These are phyloP conservation scores for Sphaerodactylus townsendi DNA, from an alignment of 2,113 vertebrate genomes.

Conservation along the genomic window DNA sequence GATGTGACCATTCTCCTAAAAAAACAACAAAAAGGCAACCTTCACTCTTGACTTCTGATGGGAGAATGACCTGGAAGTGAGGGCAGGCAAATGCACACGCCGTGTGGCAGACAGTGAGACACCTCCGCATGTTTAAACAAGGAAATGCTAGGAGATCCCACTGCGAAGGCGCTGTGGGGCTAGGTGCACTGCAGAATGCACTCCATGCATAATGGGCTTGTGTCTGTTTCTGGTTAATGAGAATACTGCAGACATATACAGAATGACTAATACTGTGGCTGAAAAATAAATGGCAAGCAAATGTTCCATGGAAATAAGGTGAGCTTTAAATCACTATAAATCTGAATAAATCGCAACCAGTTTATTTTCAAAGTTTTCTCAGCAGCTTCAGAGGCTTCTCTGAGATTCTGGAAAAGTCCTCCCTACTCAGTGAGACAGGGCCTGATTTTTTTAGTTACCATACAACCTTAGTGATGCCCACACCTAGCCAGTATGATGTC, in stretches of 20 bases:
- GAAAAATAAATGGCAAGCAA: neutral
- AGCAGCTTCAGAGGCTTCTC: neutral
- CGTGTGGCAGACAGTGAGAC: too few relatives aligned
- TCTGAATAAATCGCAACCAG: neutral
- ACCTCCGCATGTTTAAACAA: too few relatives aligned
- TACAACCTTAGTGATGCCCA: neutral
- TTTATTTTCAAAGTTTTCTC: neutral
- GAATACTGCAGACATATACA: neutral
- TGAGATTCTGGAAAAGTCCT: neutral
- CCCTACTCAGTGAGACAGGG: neutral
- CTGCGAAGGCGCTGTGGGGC: too few relatives aligned
- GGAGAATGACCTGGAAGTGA: too few relatives aligned
- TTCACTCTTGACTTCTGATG: too few relatives aligned
- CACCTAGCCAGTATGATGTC: neutral
- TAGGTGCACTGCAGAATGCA: too few relatives aligned
- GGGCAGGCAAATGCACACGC: too few relatives aligned
- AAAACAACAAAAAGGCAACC: too few relatives aligned
- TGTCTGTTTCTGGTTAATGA: slow-evolving; percentile 9
- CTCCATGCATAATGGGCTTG: too few relatives aligned
- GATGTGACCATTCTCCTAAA: too few relatives aligned
- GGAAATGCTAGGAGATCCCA: too few relatives aligned
- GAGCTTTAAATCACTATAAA: neutral
- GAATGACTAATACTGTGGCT: neutral
- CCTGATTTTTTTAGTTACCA: neutral
- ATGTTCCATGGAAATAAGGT: neutral